Evolutionary conservation across 2,888 invertebrate genomes (phyloP).

Genomic region (Pristionchus mayeri): DNA sequence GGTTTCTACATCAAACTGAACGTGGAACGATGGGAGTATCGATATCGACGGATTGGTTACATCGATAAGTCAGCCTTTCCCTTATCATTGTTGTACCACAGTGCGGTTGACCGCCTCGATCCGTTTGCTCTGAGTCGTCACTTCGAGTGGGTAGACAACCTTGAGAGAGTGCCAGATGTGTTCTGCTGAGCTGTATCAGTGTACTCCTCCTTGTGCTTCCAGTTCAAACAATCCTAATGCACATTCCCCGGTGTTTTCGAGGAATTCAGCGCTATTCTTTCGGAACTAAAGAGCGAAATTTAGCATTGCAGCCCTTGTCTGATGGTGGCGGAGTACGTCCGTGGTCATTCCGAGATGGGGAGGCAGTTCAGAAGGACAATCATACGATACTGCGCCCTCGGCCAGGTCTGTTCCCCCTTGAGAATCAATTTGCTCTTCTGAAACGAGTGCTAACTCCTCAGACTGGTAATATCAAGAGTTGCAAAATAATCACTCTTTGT

Average conservation of each 20-base stretch:
- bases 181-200: neutral
- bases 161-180: neutral
- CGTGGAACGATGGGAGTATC: constrained; percentile 27
- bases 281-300: too few species aligned
- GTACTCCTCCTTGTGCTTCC: too few species aligned
- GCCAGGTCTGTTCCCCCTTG: neutral
- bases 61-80: constrained; percentile 50
- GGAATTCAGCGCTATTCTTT: too few species aligned
- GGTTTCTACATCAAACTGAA: constrained; percentile 38
- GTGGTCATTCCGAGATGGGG: constrained; percentile 23
- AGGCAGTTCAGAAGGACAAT: constrained; percentile 42
- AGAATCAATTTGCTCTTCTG: too few species aligned
- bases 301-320: constrained; percentile 13
- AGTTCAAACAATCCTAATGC: too few species aligned
- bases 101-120: neutral
- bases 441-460: too few species aligned
- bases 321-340: constrained; percentile 41
- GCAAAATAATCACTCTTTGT: neutral
- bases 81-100: neutral
- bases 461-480: too few species aligned
- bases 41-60: constrained; percentile 44
- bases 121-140: neutral
- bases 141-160: neutral
- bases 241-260: too few species aligned
- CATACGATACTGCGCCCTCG: constrained; percentile 27